Evolutionary conservation across 2,113 vertebrate genomes (phyloP), one percentile per base, ranked within the genome.

Genomic region (Oryzias celebensis): DNA sequence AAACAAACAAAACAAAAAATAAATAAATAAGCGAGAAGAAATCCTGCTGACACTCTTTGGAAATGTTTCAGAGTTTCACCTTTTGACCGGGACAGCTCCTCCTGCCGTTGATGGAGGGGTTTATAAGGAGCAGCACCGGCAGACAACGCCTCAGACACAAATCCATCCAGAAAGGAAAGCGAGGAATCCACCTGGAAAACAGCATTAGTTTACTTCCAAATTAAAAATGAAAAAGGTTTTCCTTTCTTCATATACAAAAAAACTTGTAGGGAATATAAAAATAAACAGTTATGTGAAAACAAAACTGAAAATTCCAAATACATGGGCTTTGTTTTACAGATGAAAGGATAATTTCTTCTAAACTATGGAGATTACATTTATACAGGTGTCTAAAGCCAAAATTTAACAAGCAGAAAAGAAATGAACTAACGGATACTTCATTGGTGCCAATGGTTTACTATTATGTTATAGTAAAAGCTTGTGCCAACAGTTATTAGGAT

Each of bases 151-250:
- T 98, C 95, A 4, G 95, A 96, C 82, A 99, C 97, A 87, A 95
- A 98, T 18, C 91, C 94, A 87, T 99, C 97, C 88, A 99, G 85
- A 81, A 99, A 99, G 50, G 96, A 97, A 65, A 99, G 90, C 7
- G 97, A 99, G 57, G 94, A 95, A 91, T 99, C 97, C 26, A 97
- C 94, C 97, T 99, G 73, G 5, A 66, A 24, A 71, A 16, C 63
- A 69, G 64, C 24, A 66, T 4, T 26, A 49, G 8, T 20, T 16
- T 26, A 59, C 20, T 22, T 7, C 10, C 28, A 65, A 46, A 48
- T 65, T 22, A 42, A 46, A 28, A 36, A 12, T 36, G 5, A 28
- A 5, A 28, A 28, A 20, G 20, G 26, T 28, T 36, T 12, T 12
- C 2, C 0, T 36, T 36, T 36, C 7, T 36, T 36, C 8, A 36